A percentile compares a stretch with the other conserved stretches of the same genome.
These are phyloP conservation scores for Mobula birostris DNA, from an alignment of 2,113 vertebrate genomes.

Conservation along the genomic window DNA sequence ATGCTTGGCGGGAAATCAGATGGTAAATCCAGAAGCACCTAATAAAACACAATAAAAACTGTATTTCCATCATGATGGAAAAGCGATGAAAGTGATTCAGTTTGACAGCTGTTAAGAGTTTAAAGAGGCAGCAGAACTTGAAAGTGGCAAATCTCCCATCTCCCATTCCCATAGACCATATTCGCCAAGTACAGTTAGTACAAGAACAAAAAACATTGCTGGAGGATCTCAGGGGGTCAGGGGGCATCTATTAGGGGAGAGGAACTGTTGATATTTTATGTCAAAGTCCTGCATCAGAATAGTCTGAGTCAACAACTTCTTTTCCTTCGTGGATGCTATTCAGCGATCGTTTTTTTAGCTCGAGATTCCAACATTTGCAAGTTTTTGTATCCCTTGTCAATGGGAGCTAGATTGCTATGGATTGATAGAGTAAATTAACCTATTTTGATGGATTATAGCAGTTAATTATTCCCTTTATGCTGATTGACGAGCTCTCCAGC, in stretches of 20 bases:
- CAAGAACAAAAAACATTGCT: too few species aligned
- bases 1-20: background rate
- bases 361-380: too few species aligned
- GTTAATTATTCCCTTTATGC: constrained; percentile 3
- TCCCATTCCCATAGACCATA: background rate
- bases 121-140: background rate
- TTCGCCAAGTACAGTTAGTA: too few species aligned
- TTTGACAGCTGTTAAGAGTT: background rate
- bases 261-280: too few species aligned
- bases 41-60: background rate
- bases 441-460: background rate
- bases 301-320: too few species aligned
- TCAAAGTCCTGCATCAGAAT: too few species aligned
- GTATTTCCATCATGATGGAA: background rate
- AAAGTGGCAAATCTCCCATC: background rate
- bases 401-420: background rate
- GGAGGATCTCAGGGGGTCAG: too few species aligned
- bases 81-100: background rate
- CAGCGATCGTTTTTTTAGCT: too few species aligned
- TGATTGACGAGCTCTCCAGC: background rate
- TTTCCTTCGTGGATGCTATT: too few species aligned
- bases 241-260: too few species aligned
- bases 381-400: background rate
- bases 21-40: constrained; percentile 20
- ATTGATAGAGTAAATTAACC: constrained; percentile 12